Percentiles rank a stretch among this genome's conserved stretches.
These are phyloP conservation scores for Lasioglossum baleicum DNA, from an alignment of 1,140 invertebrate genomes.

Conservation along the genomic window DNA sequence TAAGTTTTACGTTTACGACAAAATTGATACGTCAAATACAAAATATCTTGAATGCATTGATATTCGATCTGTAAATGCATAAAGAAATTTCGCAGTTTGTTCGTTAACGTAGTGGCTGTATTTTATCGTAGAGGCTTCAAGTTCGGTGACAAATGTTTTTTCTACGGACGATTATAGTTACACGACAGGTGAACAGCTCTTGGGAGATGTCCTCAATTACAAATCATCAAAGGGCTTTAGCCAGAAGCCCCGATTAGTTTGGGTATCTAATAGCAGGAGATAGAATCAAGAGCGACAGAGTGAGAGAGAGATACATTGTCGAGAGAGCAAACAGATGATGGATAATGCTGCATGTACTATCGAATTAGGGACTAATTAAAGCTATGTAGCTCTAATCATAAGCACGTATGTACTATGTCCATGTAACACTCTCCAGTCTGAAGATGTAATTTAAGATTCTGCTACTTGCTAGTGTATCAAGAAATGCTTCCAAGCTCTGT, in stretches of 20 bases:
- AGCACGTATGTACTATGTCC: constrained; percentile 8
- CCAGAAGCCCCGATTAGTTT: constrained; percentile 58
- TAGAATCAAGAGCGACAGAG: constrained; percentile 46
- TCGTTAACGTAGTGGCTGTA: too few relatives aligned
- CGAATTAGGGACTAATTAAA: constrained; percentile 58
- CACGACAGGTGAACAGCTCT: constrained; percentile 10
- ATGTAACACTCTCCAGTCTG: background rate
- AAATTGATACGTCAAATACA: too few relatives aligned
- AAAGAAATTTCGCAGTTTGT: too few relatives aligned
- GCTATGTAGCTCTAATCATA: constrained; percentile 54
- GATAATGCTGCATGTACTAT: constrained; percentile 48
- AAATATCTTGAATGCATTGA: too few relatives aligned
- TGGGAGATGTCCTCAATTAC: constrained; percentile 54
- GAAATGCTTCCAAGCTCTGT: background rate
- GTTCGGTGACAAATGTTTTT: too few relatives aligned
- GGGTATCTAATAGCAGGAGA: constrained; percentile 47
- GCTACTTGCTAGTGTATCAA: background rate
- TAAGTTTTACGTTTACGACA: too few relatives aligned
- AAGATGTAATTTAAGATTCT: constrained; percentile 17
- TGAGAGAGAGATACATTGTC: constrained; percentile 22
- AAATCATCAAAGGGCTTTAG: constrained; percentile 65
- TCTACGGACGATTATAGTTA: background rate
- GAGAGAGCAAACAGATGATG: constrained; percentile 52
- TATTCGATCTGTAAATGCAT: too few relatives aligned
- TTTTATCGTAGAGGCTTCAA: too few relatives aligned